These are phyloP conservation scores for Manis javanica DNA, from an alignment of 2,797 vertebrate species.

Conservation along the genomic window DNA sequence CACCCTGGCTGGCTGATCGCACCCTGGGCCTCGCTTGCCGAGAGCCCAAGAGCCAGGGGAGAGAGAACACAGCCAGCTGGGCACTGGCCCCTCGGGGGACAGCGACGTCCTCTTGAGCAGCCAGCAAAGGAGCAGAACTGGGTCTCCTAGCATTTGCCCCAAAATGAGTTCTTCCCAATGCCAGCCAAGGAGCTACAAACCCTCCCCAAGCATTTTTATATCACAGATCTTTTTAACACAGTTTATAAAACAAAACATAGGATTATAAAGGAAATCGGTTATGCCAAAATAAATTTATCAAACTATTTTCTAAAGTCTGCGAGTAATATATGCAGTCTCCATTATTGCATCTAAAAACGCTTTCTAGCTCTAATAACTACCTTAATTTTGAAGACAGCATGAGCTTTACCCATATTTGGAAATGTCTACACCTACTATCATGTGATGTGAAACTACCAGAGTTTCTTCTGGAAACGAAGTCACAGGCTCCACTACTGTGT, in stretches of 20 bases:
- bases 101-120: background rate
- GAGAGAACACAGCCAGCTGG: background rate
- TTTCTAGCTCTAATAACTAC: rapidly evolving
- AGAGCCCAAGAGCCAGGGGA: too few relatives aligned
- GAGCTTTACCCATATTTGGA: rapidly evolving
- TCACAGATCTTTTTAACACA: background rate
- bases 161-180: background rate
- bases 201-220: background rate
- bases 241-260: background rate
- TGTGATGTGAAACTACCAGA: rapidly evolving
- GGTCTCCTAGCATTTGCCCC: background rate
- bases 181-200: background rate
- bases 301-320: background rate
- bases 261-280: background rate
- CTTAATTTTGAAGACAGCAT: background rate
- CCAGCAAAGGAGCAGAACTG: background rate
- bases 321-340: rapidly evolving
- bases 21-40: background rate
- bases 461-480: background rate
- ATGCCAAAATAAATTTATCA: background rate
- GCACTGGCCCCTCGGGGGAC: background rate
- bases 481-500: background rate
- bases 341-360: rapidly evolving
- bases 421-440: rapidly evolving
- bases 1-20: background rate